Percentiles rank a stretch among this genome's conserved stretches.
Conservation (phyloP, 2,113 vertebrate genomes). For the Chroicocephalus ridibundus region DNA sequence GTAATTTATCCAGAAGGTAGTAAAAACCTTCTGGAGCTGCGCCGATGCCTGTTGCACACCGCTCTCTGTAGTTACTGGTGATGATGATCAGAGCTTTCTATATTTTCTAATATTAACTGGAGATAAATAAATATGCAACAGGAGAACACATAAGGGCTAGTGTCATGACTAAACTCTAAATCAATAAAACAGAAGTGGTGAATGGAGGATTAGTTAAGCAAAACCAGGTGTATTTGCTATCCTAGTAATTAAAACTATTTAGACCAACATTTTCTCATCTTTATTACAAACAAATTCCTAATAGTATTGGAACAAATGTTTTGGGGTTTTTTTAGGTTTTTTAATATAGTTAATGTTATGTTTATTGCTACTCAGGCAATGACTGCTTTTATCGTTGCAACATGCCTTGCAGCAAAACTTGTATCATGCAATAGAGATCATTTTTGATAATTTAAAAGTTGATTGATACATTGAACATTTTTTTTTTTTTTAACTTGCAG, state of each 20-base stretch:
- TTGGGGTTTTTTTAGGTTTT: neutral
- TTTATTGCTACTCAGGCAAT: neutral
- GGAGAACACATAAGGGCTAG: neutral
- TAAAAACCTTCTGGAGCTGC: neutral
- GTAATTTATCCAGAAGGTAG: neutral
- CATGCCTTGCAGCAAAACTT: neutral
- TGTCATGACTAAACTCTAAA: neutral
- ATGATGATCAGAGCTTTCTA: neutral
- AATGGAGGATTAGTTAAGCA: neutral
- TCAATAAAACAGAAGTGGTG: neutral
- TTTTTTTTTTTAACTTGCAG: neutral
- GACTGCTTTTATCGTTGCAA: neutral
- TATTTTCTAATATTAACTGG: neutral
- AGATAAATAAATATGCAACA: neutral
- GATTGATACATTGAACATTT: neutral
- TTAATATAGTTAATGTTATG: neutral
- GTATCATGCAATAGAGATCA: neutral
- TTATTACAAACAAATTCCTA: neutral
- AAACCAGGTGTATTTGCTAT: neutral
- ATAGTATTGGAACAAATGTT: neutral
- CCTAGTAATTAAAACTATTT: neutral
- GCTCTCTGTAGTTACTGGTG: neutral
- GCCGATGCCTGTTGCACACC: neutral
- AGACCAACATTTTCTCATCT: neutral
- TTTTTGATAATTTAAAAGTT: neutral